Evolutionary conservation across 2,888 invertebrate species (phyloP), one percentile per base, ranked within the genome.

Genomic region (Mycalesis mineus): DNA sequence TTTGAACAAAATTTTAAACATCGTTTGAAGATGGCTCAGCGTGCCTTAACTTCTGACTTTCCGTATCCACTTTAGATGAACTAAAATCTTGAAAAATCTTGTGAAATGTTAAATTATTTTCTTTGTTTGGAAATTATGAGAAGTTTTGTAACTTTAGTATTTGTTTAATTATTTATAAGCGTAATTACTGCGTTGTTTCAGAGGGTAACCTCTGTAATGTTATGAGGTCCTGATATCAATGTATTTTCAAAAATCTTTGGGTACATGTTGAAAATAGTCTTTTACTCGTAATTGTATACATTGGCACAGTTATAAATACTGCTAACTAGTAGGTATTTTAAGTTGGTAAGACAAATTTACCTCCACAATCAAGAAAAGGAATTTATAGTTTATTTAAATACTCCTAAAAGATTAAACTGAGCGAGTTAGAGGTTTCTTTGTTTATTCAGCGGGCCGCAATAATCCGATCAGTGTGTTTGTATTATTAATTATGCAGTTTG

Each of bases 401-500:
- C n/a, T 28, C 31, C 36, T 31, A 48, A 59, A 55, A 48, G 45
- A 61, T 59, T 57, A 59, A 63, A 53, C 45, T 37, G 40, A 58
- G 54, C 45, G 55, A 61, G 61, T 63, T 63, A 60, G 47, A 55
- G 53, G 61, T 59, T 63, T 63, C 67, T 68, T 71, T 68, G 69
- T 60, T 67, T 64, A 67, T 57, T 59, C 58, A 63, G 61, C 61
- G 57, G 59, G 60, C 64, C 67, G 73, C 77, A 57, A 60, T 67
- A 71, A 82, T 69, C 65, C 70, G 72, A 79, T 82, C 80, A 77
- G 61, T 65, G 55, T 69, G 75, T 80, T 77, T 78, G 73, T 70
- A 63, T 62, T 74, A 78, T 78, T 79, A 78, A 78, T 80, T 77
- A 80, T 77, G 68, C 69, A 75, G 74, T 70, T 71, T 70, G 70